Evolutionary conservation across 2,888 invertebrate species (phyloP).

Genomic region (Antitype chi): DNA sequence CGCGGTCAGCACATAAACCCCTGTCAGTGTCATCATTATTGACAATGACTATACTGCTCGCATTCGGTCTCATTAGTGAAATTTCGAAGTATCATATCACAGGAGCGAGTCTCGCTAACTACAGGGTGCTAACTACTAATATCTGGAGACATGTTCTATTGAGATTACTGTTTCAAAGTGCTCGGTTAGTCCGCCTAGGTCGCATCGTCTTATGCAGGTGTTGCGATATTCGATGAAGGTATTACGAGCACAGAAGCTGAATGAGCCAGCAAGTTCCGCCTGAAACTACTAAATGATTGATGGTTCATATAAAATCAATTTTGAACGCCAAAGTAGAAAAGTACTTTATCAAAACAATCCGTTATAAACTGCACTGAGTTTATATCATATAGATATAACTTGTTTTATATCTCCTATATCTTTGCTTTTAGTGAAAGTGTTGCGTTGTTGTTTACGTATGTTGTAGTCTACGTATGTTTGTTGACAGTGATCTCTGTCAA

Average conservation of each 20-base stretch:
- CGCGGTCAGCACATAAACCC: no score
- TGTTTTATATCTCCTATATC: not conserved
- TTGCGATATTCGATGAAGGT: slow-evolving; percentile 14
- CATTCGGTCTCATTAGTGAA: not conserved
- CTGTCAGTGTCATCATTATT: no score
- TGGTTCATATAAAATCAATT: not conserved
- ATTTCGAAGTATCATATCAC: not conserved
- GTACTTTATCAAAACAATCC: not conserved
- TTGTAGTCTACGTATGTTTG: no score
- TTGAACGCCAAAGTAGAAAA: not conserved
- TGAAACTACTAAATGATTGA: slow-evolving; percentile 14
- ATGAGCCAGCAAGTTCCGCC: slow-evolving; percentile 1
- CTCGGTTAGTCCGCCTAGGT: not conserved
- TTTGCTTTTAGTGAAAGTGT: not conserved
- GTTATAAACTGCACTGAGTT: not conserved
- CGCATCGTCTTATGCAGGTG: slow-evolving; percentile 23
- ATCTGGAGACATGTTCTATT: not conserved
- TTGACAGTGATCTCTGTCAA: no score
- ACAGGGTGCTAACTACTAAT: not conserved
- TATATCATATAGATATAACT: not conserved
- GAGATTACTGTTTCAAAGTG: slow-evolving; percentile 13
- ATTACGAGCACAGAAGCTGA: not conserved
- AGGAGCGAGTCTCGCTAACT: not conserved
- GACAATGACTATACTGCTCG: not conserved
- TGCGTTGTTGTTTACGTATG: no score